Base-by-base conservation (phyloP, 1,140 invertebrate genomes). In the Amyelois transitella region DNA sequence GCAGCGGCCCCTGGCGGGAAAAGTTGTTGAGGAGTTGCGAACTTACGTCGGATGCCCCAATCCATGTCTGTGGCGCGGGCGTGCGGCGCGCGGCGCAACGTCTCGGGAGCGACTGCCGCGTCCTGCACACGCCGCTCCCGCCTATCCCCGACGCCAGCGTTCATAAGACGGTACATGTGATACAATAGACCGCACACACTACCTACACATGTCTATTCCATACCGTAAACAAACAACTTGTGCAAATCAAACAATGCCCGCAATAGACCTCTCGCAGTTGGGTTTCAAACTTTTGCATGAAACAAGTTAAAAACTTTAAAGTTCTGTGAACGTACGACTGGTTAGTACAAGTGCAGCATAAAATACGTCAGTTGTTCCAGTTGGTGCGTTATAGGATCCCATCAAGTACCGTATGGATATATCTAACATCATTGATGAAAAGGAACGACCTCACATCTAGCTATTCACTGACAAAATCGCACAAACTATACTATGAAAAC, bases 11-110 rank as follows among this genome's bases (percentile, higher is more conserved):
- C 51, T 25, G 60, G 57, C 53, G 45, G 60, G 66, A 64, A 50
- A 50, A 66, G 71, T 66, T 66, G 64, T 70, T 66, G 62, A 58
- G 10, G 55, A 43, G 52, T 53, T 52, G 58, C 48, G 56, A 88
- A 92, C 93, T 92, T 92, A 94, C 93, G 92, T 91, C 93, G 92
- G 76, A 94, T 93, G 81, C 93, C 93, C 93, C 93, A 94, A 90
- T 94, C 93, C 92, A 94, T 93, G 71, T 70, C 79, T 65, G 52
- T 48, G 58, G 50, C 62, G 71, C 66, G 58, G 58, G 70, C 66
- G 71, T 72, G 70, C 69, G 74, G 72, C 77, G 72, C 78, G 77
- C 78, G 74, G 72, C 77, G 77, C 77, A 76, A 60, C 79, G 81
- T 79, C 78, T 70, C 65, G 67, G 67, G 75, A 66, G 58, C 79